Base-by-base conservation (phyloP, 2,888 invertebrate genomes). In the Protula sp. region DNA sequence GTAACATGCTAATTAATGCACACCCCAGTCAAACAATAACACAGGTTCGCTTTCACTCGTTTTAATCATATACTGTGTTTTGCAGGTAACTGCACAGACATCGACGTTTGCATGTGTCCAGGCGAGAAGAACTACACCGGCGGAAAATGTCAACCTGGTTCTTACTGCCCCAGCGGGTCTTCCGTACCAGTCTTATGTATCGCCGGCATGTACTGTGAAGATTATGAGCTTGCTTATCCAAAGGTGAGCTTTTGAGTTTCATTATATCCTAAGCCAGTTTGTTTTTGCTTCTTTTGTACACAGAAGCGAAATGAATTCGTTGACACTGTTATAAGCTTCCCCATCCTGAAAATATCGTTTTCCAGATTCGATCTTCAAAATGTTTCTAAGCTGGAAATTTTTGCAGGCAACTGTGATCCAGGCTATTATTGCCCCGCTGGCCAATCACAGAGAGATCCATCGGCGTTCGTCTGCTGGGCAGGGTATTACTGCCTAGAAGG, bases 351-450 rank as follows among this genome's bases (percentile, higher is more conserved):
- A n/a, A n/a, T n/a, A n/a, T n/a, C n/a, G n/a, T n/a, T n/a, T n/a
- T n/a, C n/a, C n/a, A n/a, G n/a, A n/a, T n/a, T n/a, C n/a, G n/a
- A n/a, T n/a, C n/a, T n/a, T n/a, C n/a, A n/a, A n/a, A n/a, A n/a
- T n/a, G n/a, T n/a, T n/a, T n/a, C n/a, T n/a, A n/a, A n/a, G n/a
- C n/a, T n/a, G n/a, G n/a, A n/a, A n/a, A 19, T 50, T 26, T 24
- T 24, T 30, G 69, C 70, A 72, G 78, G 71, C 47, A 61, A 64
- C 29, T 78, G 78, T 66, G 55, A 69, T 54, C 63, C 74, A 22
- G 78, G 78, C 3, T 77, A 69, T 64, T 78, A 68, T 62, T 78
- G 78, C 55, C 75, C 76, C 1, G 64, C 64, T 27, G 76, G 77
- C 22, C 72, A 77, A 62, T 65, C 57, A 4, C 64, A 57, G 29